Conservation (phyloP, 2,113 vertebrate genomes). For the Ceyx cyanopectus region DNA sequence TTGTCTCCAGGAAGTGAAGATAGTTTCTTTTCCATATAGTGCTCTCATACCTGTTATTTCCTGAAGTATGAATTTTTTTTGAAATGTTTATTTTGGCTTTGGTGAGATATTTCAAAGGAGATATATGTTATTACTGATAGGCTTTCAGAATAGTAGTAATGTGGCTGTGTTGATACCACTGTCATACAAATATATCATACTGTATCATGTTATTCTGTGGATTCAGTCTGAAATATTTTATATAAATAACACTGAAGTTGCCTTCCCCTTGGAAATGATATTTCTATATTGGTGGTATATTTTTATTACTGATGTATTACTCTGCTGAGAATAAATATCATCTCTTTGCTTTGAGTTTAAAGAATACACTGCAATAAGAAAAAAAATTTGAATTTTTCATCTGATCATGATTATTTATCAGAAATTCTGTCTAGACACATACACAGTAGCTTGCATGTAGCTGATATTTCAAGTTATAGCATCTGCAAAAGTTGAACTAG, state of each 20-base stretch:
- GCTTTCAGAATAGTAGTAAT: conserved; percentile 29
- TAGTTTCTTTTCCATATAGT: background rate
- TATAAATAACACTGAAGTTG: conserved; percentile 30
- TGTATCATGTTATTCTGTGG: background rate
- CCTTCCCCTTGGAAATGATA: conserved; percentile 10
- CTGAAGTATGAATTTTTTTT: background rate
- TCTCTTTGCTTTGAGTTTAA: conserved; percentile 4
- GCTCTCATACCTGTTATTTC: background rate
- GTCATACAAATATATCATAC: conserved; percentile 4
- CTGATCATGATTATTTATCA: conserved; percentile 27
- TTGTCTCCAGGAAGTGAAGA: conserved; percentile 2
- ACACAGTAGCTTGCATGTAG: background rate
- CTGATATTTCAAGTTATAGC: background rate
- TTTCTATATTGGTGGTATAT: background rate
- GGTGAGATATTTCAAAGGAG: background rate
- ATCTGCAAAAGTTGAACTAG: background rate
- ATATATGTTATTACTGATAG: conserved; percentile 1
- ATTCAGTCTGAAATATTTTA: conserved; percentile 20
- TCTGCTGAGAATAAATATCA: conserved; percentile 5
- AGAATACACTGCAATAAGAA: conserved; percentile 24
- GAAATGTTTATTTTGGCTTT: conserved; percentile 19
- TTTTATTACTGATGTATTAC: background rate
- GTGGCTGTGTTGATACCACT: background rate
- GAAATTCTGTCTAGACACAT: conserved; percentile 5
- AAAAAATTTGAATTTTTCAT: background rate